phyloP scores from a whole-genome alignment of 2,113 vertebrate species.

The Verasper variegatus region DNA sequence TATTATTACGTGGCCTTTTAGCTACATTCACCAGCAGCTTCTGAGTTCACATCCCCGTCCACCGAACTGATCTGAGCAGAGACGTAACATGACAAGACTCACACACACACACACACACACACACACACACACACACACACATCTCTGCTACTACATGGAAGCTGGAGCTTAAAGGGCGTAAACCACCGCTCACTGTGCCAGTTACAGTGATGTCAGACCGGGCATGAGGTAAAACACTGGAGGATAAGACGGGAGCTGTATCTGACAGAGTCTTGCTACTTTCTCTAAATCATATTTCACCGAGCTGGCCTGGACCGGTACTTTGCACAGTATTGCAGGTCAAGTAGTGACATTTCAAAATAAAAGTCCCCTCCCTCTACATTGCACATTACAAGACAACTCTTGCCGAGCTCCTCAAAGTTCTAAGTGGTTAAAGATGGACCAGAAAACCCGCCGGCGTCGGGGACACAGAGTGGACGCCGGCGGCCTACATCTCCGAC shows the following conservation, averaged over 20 bases:
- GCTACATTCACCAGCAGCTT: constrained; percentile 46
- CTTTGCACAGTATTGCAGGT: constrained; percentile 40
- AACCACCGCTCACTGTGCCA: constrained; percentile 47
- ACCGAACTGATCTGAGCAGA: constrained; percentile 59
- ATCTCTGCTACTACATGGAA: constrained; percentile 47
- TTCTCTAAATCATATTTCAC: constrained; percentile 22
- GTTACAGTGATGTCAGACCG: constrained; percentile 40
- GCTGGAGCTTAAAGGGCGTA: constrained; percentile 53
- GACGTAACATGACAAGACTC: constrained; percentile 42
- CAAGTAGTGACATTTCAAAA: constrained; percentile 6
- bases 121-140: constrained; percentile 5
- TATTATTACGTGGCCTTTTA: constrained; percentile 11
- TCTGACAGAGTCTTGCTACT: constrained; percentile 21
- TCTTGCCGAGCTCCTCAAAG: constrained; percentile 12
- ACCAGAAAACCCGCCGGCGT: constrained; percentile 1
- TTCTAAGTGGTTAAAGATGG: constrained; percentile 1
- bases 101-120: constrained; percentile 19
- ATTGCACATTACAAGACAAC: constrained; percentile 22
- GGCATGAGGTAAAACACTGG: constrained; percentile 54
- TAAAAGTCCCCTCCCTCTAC: not conserved
- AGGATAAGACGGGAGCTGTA: constrained; percentile 18
- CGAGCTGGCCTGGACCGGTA: constrained; percentile 9
- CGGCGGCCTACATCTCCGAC: constrained; percentile 45
- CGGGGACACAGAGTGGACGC: not conserved
- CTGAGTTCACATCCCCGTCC: not conserved